Base-by-base conservation (phyloP, 2,797 vertebrate species). In the Sciurus carolinensis region DNA sequence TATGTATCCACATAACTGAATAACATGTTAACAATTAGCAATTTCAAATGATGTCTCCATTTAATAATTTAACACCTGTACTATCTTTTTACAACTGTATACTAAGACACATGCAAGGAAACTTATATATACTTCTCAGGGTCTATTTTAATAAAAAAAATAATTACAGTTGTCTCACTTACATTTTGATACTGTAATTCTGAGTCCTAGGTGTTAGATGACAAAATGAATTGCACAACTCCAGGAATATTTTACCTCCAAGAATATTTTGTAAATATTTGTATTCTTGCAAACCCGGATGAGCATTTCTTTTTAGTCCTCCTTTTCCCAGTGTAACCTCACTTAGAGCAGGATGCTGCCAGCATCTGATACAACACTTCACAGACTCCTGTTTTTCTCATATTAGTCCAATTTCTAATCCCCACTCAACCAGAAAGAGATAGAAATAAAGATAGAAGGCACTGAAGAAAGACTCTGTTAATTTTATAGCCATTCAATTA, bases 371-470 rank as follows among this genome's bases (percentile, higher is more conserved):
- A 98, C 20, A 50, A 96, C 84, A 95, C 54, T 85, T 92, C 93
- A 92, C 87, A 98, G 97, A 97, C 77, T 97, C 91, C 97, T 81
- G 96, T 85, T 83, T 96, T 98, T 96, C 95, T 98, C 86, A 71
- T 98, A 97, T 98, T 97, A 87, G 95, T 96, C 94, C 95, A 95
- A 85, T 97, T 98, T 95, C 93, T 95, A 76, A 95, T 87, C 82
- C 82, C 97, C 93, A 94, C 57, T 97, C 82, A 97, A 95, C 8
- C 94, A 97, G 91, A 98, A 69, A 95, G 69, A 96, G 92, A 97
- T 81, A 66, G 87, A 97, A 59, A 77, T 71, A 91, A 67, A 95
- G 93, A 98, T 91, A 96, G 14, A 96, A 73, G 1, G 6, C 95
- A 59, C 94, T 94, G 52, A 97, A 98, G 92, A 96, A 98, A 97